Conservation (phyloP, 2,888 invertebrate genomes). For the Trachelus iudaicus region DNA sequence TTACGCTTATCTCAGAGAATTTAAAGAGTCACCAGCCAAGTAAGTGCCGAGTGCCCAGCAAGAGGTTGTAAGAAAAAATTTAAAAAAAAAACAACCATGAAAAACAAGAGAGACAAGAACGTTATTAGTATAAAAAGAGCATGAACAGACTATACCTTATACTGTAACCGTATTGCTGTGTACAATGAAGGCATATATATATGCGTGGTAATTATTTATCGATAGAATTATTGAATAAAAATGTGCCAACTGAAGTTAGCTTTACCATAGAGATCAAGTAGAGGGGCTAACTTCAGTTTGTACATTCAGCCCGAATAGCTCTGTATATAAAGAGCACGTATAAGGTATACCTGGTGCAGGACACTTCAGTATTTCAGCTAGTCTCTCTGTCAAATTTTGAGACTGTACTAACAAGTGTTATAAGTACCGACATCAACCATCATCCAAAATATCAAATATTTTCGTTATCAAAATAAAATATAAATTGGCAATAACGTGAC, state of each 20-base stretch:
- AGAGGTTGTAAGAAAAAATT: neutral
- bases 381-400: neutral
- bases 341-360: neutral
- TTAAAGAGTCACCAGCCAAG: neutral
- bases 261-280: neutral
- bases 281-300: neutral
- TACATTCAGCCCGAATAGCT: neutral
- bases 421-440: slow-evolving; percentile 25
- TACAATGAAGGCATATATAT: neutral
- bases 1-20: neutral
- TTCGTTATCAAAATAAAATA: slow-evolving; percentile 60
- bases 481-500: slow-evolving; percentile 57
- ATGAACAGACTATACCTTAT: neutral
- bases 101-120: neutral
- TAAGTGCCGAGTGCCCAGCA: neutral
- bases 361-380: neutral
- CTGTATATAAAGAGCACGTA: neutral
- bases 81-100: neutral
- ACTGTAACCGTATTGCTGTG: neutral
- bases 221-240: neutral
- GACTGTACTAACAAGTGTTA: neutral
- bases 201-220: neutral
- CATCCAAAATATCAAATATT: slow-evolving; percentile 50
- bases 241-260: neutral
- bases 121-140: neutral